Evolutionary conservation across 2,113 vertebrate genomes (phyloP), one percentile per base, ranked within the genome.

Genomic region (Lasiurus borealis): DNA sequence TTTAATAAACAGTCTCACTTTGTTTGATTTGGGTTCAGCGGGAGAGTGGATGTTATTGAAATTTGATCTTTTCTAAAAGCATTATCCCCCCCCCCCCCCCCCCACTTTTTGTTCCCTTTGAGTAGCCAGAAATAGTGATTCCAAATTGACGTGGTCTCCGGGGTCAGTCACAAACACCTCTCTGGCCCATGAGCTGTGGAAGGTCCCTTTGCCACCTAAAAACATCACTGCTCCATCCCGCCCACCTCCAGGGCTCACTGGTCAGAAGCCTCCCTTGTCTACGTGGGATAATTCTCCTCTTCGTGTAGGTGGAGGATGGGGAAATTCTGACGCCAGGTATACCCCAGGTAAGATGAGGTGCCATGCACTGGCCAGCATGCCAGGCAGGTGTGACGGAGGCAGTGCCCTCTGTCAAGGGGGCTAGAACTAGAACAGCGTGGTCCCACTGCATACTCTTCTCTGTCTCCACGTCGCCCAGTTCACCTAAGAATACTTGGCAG

Each of bases 111-210:
- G 88, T 84, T 80, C 40, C 46, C 85, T 96, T 57, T 54, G 8
- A 98, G 96, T 98, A 99, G 99, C 99, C 99, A 99, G 99, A 99
- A 99, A 99, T 98, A 99, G 99, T 98, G 99, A 99, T 98, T 99
- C 99, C 98, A 99, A 99, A 98, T 98, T 98, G 97, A 98, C 98
- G 0, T 99, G 99, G 99, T 99, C 99, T 98, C 99, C 99, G 98
- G 99, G 99, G 98, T 98, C 99, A 98, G 98, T 99, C 98, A 99
- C 99, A 98, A 99, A 99, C 99, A 99, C 99, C 98, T 99, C 99
- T 98, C 98, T 99, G 98, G 99, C 99, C 98, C 99, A 99, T 91
- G 99, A 99, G 99, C 99, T 99, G 98, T 99, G 99, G 99, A 99
- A 99, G 98, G 99, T 99, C 98, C 99, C 99, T 98, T 98, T 99